Percentiles rank a stretch among this genome's conserved stretches.
Conservation (phyloP, 2,113 vertebrate species). For the Notothenia rossii region DNA sequence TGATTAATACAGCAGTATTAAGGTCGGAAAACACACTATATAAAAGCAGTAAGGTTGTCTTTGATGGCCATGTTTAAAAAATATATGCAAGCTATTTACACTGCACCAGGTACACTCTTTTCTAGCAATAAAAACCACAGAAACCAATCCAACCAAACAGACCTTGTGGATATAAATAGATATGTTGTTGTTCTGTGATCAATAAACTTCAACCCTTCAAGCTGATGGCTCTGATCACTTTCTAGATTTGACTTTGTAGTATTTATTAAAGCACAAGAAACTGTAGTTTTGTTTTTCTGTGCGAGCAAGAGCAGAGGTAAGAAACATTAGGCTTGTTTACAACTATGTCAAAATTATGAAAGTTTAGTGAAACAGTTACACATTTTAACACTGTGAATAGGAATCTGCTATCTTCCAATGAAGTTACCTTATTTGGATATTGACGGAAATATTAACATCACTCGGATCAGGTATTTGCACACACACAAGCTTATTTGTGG, state of each 20-base stretch:
- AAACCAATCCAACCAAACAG: constrained; percentile 42
- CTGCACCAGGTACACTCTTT: constrained; percentile 47
- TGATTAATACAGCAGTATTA: constrained; percentile 87
- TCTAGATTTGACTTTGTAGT: constrained; percentile 48
- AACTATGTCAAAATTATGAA: constrained; percentile 39
- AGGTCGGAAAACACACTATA: constrained; percentile 82
- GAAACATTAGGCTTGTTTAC: constrained; percentile 46
- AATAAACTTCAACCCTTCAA: constrained; percentile 29
- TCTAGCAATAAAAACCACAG: constrained; percentile 52
- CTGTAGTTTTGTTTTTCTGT: constrained; percentile 24
- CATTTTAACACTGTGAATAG: constrained; percentile 35
- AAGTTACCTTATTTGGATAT: constrained; percentile 55
- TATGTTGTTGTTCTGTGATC: constrained; percentile 47
- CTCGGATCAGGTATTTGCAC: constrained; percentile 41
- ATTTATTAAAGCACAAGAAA: constrained; percentile 48
- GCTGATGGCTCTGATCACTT: constrained; percentile 2
- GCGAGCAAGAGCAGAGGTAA: constrained; percentile 50
- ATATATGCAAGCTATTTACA: constrained; percentile 85
- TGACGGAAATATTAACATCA: constrained; percentile 45
- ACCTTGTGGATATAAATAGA: constrained; percentile 54
- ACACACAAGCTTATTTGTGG: constrained; percentile 35
- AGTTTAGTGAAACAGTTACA: constrained; percentile 41
- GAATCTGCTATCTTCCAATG: constrained; percentile 20
- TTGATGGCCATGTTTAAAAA: constrained; percentile 81
- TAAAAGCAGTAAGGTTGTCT: constrained; percentile 74